Evolutionary conservation across 2,888 invertebrate genomes (phyloP).

Genomic region (Pomacea canaliculata): DNA sequence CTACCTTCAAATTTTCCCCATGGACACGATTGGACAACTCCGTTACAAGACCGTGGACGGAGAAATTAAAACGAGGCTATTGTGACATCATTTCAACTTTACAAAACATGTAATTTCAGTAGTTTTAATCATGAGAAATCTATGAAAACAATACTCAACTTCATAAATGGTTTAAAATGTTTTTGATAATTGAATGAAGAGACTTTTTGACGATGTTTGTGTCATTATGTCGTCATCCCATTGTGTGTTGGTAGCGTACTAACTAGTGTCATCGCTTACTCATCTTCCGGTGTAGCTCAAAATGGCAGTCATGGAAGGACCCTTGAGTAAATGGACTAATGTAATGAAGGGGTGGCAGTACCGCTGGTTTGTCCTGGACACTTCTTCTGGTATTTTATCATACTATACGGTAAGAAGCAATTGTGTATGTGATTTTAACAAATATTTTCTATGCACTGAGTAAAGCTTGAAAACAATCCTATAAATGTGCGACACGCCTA

Average conservation of each 20-base stretch:
- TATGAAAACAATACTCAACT: too few relatives aligned
- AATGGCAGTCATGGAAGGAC: constrained; percentile 82
- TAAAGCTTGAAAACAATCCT: not conserved
- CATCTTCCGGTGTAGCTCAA: not conserved
- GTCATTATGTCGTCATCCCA: not conserved
- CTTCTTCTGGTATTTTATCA: constrained; percentile 93
- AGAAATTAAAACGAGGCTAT: too few relatives aligned
- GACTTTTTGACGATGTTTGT: too few relatives aligned
- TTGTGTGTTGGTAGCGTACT: not conserved
- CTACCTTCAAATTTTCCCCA: constrained; percentile 21
- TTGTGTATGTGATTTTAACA: too few relatives aligned
- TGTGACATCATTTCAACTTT: too few relatives aligned
- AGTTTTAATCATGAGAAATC: too few relatives aligned
- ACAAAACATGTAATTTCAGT: too few relatives aligned
- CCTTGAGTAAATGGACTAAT: constrained; percentile 96
- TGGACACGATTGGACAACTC: constrained; percentile 14
- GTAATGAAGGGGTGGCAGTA: constrained; percentile 99
- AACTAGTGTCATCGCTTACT: not conserved
- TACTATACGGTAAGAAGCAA: constrained; percentile 90
- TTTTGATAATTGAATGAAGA: too few relatives aligned
- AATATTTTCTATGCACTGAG: too few relatives aligned
- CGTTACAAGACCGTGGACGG: too few relatives aligned
- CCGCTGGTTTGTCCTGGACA: constrained; percentile 98
- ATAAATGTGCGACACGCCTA: not conserved
- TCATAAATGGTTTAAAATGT: too few relatives aligned